Evolutionary conservation across 92 coral and sea anemone genomes (phyloP), one percentile per base, ranked within the genome.

Genomic region (Muricea muricata): DNA sequence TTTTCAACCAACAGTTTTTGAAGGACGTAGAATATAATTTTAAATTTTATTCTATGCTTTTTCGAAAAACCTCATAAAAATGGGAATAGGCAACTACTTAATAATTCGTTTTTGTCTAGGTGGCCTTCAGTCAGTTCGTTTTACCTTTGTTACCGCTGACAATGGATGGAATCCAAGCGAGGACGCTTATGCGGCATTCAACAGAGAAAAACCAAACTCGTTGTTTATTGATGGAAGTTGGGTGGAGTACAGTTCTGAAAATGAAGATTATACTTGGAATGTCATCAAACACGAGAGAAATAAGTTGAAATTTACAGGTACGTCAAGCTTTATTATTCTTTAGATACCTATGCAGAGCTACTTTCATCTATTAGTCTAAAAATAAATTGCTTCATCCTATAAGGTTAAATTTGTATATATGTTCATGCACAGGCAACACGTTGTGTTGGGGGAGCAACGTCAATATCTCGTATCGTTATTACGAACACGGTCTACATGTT

Each of bases 221-320:
- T 60, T 96, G 92, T 96, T 96, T 69, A 85, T 90, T 48, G 97
- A 92, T 54, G 90, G 89, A 47, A 74, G 84, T 20, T 94, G 93
- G 94, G 98, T 68, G 1, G 90, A 91, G 24, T 96, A 96, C 75
- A 90, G 93, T 73, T 90, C 87, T 37, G 81, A 93, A 32, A 82
- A 90, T 25, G 84, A 89, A 71, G 98, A 93, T 81, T 96, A 96
- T 88, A 96, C 99, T 46, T 96, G 99, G 99, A 96, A 96, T 75
- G 86, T 92, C 34, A 88, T 96, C 63, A 86, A 83, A 50, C 99
- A 96, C 89, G 55, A 69, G 2, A 89, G 99, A 33, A 90, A 88
- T n/a, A n/a, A n/a, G n/a, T n/a, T n/a, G n/a, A n/a, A n/a, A n/a
- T n/a, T n/a, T n/a, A n/a, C n/a, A n/a, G n/a, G n/a, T n/a, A n/a